phyloP scores from a whole-genome alignment of 92 coral and sea anemone species.

The Pocillopora grandis region DNA sequence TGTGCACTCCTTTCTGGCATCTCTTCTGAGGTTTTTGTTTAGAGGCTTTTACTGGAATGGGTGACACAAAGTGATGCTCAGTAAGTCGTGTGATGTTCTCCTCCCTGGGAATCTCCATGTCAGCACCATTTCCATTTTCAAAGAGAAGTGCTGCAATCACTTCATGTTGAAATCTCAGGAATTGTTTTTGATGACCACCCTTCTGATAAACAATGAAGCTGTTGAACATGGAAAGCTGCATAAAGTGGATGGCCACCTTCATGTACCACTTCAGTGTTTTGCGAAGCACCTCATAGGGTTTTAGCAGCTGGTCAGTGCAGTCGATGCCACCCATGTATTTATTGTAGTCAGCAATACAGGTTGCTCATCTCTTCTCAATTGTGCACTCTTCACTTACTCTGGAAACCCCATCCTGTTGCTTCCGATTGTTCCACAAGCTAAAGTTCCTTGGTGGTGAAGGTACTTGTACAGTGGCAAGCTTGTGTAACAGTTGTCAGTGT shows the following conservation, averaged over 20 bases:
- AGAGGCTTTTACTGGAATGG: no score
- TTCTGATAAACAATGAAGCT: neutral
- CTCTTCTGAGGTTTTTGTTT: no score
- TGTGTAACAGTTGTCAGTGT: constrained; percentile 42
- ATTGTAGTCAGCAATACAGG: constrained; percentile 27
- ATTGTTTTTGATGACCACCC: no score
- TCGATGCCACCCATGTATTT: constrained; percentile 52
- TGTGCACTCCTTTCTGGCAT: no score
- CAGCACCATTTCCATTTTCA: no score
- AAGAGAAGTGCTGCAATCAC: no score
- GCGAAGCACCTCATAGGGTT: constrained; percentile 36
- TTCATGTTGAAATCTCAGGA: no score
- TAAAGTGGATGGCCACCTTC: constrained; percentile 45
- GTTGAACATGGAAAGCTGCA: constrained; percentile 40
- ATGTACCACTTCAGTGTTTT: constrained; percentile 35
- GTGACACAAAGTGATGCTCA: no score
- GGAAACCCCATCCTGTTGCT: constrained; percentile 36
- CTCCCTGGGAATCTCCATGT: no score
- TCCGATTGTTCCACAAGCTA: constrained; percentile 24
- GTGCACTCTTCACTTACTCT: constrained; percentile 18
- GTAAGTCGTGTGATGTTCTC: no score
- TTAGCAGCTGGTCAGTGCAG: constrained; percentile 42
- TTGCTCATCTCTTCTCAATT: neutral
- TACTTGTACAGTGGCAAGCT: constrained; percentile 2
- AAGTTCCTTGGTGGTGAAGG: constrained; percentile 13